A percentile compares a stretch with the other conserved stretches of the same genome.
phyloP scores from a whole-genome alignment of 2,113 vertebrate species.

The Nothobranchius kuhntae region DNA sequence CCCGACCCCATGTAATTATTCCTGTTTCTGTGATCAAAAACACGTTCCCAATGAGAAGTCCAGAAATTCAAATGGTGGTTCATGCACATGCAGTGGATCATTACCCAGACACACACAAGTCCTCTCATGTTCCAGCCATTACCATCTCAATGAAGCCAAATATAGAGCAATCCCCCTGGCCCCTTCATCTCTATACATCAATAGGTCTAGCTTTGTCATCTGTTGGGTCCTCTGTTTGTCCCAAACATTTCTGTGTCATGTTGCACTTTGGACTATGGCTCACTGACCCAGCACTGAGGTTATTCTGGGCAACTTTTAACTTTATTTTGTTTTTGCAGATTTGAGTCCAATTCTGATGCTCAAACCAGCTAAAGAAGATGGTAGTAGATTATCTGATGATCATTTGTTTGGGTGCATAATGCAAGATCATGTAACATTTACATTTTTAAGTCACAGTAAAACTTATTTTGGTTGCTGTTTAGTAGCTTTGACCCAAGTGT shows the following conservation, averaged over 20 bases:
- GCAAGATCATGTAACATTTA: too few relatives aligned
- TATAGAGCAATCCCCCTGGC: slow-evolving; percentile 57
- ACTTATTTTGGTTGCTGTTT: too few relatives aligned
- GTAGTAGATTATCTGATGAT: too few relatives aligned
- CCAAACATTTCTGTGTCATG: slow-evolving; percentile 39
- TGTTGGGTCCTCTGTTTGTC: slow-evolving; percentile 32
- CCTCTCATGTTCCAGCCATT: slow-evolving; percentile 71
- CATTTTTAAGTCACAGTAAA: too few relatives aligned
- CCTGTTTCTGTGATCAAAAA: slow-evolving; percentile 48
- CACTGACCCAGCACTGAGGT: slow-evolving; percentile 27
- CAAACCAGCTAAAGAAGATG: too few relatives aligned
- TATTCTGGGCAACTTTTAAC: slow-evolving; percentile 14
- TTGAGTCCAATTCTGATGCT: background rate
- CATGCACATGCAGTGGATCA: slow-evolving; percentile 2
- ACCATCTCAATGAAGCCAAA: slow-evolving; percentile 77
- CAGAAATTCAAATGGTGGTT: slow-evolving; percentile 29
- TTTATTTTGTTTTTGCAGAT: background rate
- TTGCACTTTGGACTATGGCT: slow-evolving; percentile 22
- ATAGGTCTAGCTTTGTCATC: slow-evolving; percentile 59
- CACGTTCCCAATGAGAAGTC: slow-evolving; percentile 15
- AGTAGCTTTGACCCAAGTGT: too few relatives aligned
- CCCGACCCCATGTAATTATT: slow-evolving; percentile 35
- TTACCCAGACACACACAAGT: slow-evolving; percentile 25
- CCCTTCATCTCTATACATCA: slow-evolving; percentile 74
- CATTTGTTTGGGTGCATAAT: too few relatives aligned